These are phyloP conservation scores for Phytoseiulus persimilis DNA, from an alignment of 2,888 invertebrate genomes.

Conservation along the genomic window DNA sequence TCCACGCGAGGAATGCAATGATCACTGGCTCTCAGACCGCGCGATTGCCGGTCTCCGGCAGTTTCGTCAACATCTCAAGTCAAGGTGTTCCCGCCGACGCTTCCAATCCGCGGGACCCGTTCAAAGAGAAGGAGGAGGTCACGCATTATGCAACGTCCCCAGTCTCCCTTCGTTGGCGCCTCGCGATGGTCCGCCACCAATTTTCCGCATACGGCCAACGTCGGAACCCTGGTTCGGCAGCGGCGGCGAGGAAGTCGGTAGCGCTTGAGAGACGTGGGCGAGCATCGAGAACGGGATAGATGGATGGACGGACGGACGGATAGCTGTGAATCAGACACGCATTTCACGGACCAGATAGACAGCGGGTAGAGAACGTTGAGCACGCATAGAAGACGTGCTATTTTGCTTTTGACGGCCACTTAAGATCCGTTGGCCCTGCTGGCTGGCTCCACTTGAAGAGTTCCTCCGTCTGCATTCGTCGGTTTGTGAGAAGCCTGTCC, in stretches of 20 bases:
- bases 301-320: background rate
- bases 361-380: background rate
- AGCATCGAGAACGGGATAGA: too few species aligned
- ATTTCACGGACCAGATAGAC: background rate
- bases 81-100: background rate
- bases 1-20: background rate
- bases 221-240: too few species aligned
- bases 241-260: too few species aligned
- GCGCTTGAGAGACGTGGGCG: too few species aligned
- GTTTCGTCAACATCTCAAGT: background rate
- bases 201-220: background rate
- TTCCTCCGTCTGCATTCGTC: background rate
- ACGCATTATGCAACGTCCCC: too few species aligned
- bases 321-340: background rate
- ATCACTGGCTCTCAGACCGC: background rate
- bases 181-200: too few species aligned
- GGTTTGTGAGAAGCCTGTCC: background rate
- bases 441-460: background rate
- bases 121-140: too few species aligned
- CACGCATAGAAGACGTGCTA: conserved; percentile 5
- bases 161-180: too few species aligned
- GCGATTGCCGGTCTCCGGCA: background rate
- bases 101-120: too few species aligned
- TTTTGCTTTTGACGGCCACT: conserved; percentile 5
- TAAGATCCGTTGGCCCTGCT: background rate